Percentiles rank a stretch among this genome's conserved stretches.
phyloP scores from a whole-genome alignment of 2,888 invertebrate genomes.

The Sepioteuthis lessoniana region DNA sequence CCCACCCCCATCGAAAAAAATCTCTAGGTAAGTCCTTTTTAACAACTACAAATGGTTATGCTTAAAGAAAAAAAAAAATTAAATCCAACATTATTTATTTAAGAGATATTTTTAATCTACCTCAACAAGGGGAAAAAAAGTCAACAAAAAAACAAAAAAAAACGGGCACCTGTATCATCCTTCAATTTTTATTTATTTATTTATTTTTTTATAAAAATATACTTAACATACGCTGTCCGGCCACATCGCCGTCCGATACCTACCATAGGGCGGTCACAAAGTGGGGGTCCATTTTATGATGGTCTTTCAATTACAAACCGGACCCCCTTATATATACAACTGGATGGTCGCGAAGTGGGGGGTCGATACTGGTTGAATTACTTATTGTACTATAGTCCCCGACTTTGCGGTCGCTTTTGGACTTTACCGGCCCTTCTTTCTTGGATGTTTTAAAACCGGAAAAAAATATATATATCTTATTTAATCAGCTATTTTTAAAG shows the following conservation, averaged over 20 bases:
- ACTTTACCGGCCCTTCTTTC: conserved; percentile 13
- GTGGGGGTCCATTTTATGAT: conserved; percentile 1
- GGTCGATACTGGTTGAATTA: conserved; percentile 33
- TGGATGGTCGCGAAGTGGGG: conserved; percentile 11
- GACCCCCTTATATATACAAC: conserved; percentile 21
- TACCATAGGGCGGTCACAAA: conserved; percentile 33
- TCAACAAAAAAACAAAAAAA: neutral
- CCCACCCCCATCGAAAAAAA: neutral
- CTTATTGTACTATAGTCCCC: conserved; percentile 33
- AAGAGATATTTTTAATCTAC: neutral
- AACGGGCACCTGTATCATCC: conserved; percentile 1
- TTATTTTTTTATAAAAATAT: conserved; percentile 33
- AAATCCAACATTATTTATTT: neutral
- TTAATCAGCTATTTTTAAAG: neutral
- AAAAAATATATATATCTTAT: neutral
- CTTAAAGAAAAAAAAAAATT: neutral
- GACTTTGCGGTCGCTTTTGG: conserved; percentile 10
- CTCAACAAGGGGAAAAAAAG: too few relatives aligned
- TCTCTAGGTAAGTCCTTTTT: conserved; percentile 33
- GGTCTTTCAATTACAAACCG: neutral
- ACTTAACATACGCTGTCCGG: conserved; percentile 23
- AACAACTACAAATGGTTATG: neutral
- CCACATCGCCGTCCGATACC: neutral
- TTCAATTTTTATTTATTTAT: neutral
- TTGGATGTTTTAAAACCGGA: neutral